Conservation (phyloP, 1,140 invertebrate genomes). For the Cylas formicarius region DNA sequence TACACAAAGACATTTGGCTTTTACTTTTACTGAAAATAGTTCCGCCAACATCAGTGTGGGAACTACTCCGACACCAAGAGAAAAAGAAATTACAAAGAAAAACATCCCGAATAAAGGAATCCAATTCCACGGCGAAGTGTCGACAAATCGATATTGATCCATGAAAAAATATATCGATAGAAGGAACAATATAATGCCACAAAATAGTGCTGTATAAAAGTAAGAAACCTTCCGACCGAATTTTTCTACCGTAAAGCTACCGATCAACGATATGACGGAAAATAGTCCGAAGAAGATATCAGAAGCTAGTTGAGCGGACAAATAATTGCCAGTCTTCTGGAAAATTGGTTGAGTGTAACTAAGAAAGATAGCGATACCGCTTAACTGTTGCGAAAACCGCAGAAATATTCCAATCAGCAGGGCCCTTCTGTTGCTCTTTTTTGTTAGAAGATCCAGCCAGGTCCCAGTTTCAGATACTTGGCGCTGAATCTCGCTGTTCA, state of each 20-base stretch:
- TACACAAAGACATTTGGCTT: conserved; percentile 29
- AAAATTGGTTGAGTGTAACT: conserved; percentile 55
- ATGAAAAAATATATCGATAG: conserved; percentile 44
- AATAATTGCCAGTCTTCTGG: conserved; percentile 48
- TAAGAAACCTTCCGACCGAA: conserved; percentile 23
- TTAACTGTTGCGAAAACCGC: conserved; percentile 54
- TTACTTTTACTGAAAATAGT: conserved; percentile 36
- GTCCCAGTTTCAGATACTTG: conserved; percentile 27
- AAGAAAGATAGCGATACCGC: conserved; percentile 54
- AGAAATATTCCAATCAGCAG: conserved; percentile 42
- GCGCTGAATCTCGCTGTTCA: conserved; percentile 20
- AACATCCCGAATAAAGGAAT: conserved; percentile 32
- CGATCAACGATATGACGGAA: conserved; percentile 55
- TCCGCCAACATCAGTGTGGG: conserved; percentile 36
- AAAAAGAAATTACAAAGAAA: conserved; percentile 27
- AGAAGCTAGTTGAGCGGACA: conserved; percentile 54
- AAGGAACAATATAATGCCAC: conserved; percentile 31
- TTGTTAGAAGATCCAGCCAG: conserved; percentile 35
- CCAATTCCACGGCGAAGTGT: conserved; percentile 31
- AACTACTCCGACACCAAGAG: conserved; percentile 33
- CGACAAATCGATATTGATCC: conserved; percentile 15
- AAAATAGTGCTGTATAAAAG: conserved; percentile 22
- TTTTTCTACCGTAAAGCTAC: conserved; percentile 49
- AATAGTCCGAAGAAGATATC: conserved; percentile 51
- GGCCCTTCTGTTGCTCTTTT: conserved; percentile 42